Evolutionary conservation across 2,888 invertebrate genomes (phyloP).

Genomic region (Thereva unica): DNA sequence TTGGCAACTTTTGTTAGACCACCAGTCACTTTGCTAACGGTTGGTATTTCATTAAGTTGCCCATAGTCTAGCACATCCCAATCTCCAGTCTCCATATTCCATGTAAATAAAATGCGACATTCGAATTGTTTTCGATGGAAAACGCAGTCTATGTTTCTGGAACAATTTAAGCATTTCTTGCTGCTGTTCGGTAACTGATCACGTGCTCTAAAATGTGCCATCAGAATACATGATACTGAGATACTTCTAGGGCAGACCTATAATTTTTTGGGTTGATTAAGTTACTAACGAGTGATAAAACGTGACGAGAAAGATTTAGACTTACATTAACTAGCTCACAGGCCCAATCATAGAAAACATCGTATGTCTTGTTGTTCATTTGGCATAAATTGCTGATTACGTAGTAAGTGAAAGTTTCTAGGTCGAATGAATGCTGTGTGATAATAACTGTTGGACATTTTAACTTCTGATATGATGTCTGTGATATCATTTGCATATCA

Average conservation of each 20-base stretch:
- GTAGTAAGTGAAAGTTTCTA: conserved; percentile 57
- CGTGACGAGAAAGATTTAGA: background rate
- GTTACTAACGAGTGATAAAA: too few species aligned
- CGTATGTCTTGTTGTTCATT: conserved; percentile 57
- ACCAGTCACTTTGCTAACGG: conserved; percentile 38
- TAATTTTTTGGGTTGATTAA: background rate
- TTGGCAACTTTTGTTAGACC: conserved; percentile 52
- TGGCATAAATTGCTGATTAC: conserved; percentile 57
- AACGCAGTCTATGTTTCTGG: conserved; percentile 52
- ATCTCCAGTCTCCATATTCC: conserved; percentile 56
- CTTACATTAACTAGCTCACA: conserved; percentile 55
- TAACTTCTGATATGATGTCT: conserved; percentile 55
- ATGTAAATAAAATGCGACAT: conserved; percentile 56
- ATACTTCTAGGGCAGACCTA: conserved; percentile 55
- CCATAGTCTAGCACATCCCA: conserved; percentile 58
- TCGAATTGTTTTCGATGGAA: conserved; percentile 56
- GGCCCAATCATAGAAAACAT: conserved; percentile 58
- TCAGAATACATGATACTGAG: conserved; percentile 53
- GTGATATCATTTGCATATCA: conserved; percentile 59
- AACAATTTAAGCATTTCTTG: conserved; percentile 54
- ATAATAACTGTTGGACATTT: conserved; percentile 55
- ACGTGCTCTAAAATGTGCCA: conserved; percentile 57
- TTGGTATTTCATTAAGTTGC: conserved; percentile 51
- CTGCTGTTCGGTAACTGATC: conserved; percentile 49
- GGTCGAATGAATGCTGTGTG: conserved; percentile 57